Conservation (phyloP, 2,113 vertebrate genomes). For the Pongo abelii region DNA sequence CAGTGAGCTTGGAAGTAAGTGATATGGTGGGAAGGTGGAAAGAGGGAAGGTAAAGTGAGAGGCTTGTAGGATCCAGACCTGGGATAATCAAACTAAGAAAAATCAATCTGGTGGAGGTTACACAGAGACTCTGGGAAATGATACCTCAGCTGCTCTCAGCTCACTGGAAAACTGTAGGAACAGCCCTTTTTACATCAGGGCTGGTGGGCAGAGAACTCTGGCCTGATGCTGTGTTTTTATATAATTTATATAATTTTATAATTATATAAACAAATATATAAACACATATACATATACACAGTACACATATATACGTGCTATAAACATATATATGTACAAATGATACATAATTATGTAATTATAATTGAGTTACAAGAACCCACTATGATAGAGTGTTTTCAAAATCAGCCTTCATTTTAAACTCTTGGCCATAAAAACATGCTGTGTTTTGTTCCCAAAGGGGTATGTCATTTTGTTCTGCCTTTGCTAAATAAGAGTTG, state of each 20-base stretch:
- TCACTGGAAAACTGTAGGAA: background rate
- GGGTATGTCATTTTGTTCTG: background rate
- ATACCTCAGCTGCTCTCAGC: background rate
- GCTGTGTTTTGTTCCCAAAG: background rate
- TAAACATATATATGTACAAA: background rate
- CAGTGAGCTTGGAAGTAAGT: background rate
- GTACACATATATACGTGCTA: background rate
- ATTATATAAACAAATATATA: background rate
- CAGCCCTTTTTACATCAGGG: background rate
- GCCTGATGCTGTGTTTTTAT: background rate
- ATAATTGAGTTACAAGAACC: conserved; percentile 4
- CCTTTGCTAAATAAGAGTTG: conserved; percentile 24
- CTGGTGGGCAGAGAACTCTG: background rate
- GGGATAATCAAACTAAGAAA: background rate
- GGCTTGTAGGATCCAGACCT: background rate
- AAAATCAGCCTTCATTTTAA: conserved; percentile 38
- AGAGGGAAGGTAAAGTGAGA: background rate
- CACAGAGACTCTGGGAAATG: background rate
- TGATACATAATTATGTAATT: background rate
- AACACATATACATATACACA: background rate
- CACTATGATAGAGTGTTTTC: background rate
- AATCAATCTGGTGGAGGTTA: background rate
- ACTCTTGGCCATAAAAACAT: background rate
- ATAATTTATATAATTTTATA: background rate
- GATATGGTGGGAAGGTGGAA: background rate